Conservation (phyloP, 2,113 vertebrate species). For the Pandion haliaetus region DNA sequence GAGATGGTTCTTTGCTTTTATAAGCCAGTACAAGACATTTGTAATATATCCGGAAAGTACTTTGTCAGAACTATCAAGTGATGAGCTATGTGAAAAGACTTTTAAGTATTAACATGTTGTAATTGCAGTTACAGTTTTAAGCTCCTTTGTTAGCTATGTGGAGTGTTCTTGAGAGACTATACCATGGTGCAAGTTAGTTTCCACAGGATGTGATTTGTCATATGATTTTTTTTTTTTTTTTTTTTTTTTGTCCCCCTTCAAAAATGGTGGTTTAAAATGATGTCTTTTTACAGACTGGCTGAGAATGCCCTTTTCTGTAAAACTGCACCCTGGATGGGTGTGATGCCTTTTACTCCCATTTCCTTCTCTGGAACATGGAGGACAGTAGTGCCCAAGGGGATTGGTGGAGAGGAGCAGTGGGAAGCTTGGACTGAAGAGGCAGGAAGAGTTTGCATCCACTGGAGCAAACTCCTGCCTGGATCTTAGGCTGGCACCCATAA, state of each 20-base stretch:
- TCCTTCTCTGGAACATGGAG: background rate
- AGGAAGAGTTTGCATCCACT: background rate
- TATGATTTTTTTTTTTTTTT: background rate
- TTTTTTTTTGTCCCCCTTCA: background rate
- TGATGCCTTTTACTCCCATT: background rate
- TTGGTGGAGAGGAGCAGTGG: rapidly evolving
- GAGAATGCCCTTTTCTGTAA: background rate
- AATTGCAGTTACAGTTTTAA: background rate
- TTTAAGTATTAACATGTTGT: background rate
- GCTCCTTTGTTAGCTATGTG: background rate
- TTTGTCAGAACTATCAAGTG: background rate
- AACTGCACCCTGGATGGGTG: background rate
- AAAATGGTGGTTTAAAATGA: background rate
- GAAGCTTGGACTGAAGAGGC: background rate
- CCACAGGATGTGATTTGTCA: background rate
- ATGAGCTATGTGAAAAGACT: background rate
- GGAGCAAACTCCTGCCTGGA: background rate
- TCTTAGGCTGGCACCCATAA: background rate
- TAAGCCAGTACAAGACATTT: background rate
- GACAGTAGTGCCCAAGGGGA: background rate
- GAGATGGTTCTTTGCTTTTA: background rate
- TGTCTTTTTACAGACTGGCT: background rate
- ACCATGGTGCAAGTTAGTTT: background rate
- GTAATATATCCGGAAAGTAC: background rate
- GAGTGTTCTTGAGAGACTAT: background rate